A percentile compares a stretch with the other conserved stretches of the same genome.
These are phyloP conservation scores for Pogonocherus hispidulus DNA, from an alignment of 2,888 invertebrate genomes.

Conservation along the genomic window DNA sequence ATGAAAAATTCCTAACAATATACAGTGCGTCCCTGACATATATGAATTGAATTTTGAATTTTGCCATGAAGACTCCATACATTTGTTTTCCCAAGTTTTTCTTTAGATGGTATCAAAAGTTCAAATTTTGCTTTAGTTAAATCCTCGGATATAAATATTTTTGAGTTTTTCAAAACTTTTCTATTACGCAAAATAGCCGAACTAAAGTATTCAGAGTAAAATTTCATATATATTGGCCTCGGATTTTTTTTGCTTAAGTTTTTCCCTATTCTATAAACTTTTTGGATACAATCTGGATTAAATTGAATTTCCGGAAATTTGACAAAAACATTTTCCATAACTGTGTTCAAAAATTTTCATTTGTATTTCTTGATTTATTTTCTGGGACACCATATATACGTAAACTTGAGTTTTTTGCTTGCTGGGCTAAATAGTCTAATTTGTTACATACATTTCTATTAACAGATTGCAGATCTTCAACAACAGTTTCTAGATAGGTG, in stretches of 20 bases:
- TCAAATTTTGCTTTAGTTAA: neutral
- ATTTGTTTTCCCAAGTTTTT: neutral
- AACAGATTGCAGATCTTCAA: neutral
- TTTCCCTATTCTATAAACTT: neutral
- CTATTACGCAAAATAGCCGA: neutral
- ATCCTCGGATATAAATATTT: neutral
- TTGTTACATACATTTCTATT: neutral
- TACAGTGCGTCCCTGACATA: no score
- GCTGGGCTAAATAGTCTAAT: neutral
- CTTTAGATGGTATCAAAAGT: no score
- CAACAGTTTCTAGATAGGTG: neutral
- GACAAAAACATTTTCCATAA: neutral
- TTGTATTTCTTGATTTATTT: neutral
- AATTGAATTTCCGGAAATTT: neutral
- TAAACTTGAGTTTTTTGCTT: neutral
- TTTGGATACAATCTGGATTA: neutral
- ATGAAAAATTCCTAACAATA: no score
- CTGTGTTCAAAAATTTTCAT: neutral
- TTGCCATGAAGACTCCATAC: neutral
- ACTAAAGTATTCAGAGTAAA: neutral
- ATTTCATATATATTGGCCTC: neutral
- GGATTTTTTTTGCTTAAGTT: neutral
- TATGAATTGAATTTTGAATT: no score
- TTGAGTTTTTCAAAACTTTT: neutral
- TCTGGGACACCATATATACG: no score